phyloP scores from a whole-genome alignment of 2,113 vertebrate genomes.

The Speoplatyrhinus poulsoni region DNA sequence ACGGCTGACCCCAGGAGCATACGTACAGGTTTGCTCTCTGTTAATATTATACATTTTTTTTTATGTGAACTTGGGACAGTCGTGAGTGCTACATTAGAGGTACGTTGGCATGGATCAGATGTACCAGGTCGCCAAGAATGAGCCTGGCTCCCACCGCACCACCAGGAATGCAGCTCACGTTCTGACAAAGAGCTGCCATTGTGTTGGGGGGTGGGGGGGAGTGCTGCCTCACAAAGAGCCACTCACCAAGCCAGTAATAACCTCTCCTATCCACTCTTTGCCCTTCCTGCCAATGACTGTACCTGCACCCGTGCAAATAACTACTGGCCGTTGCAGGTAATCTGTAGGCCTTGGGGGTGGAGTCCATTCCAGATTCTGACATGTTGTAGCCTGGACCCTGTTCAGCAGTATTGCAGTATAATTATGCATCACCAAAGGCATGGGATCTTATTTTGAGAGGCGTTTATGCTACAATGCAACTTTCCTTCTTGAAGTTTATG shows the following conservation, averaged over 20 bases:
- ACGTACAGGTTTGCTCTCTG: too few relatives aligned
- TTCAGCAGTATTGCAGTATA: too few relatives aligned
- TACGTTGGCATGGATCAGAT: neutral
- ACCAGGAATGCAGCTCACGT: constrained; percentile 54
- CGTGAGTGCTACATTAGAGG: too few relatives aligned
- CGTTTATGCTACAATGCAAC: constrained; percentile 19
- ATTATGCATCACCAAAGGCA: too few relatives aligned
- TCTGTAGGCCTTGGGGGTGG: neutral
- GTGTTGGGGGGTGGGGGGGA: constrained; percentile 67
- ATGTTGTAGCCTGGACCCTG: too few relatives aligned
- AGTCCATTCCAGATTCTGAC: too few relatives aligned
- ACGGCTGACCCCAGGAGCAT: too few relatives aligned
- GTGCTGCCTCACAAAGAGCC: constrained; percentile 70
- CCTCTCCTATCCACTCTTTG: constrained; percentile 34
- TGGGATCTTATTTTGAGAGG: too few relatives aligned
- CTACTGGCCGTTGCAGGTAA: neutral
- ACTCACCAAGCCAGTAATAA: constrained; percentile 57
- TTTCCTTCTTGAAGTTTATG: constrained; percentile 20
- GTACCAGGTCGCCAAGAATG: constrained; percentile 23
- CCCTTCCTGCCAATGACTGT: constrained; percentile 42
- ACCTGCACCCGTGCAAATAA: constrained; percentile 6
- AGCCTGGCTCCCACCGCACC: constrained; percentile 18
- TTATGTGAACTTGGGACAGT: too few relatives aligned
- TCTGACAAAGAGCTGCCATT: constrained; percentile 64
- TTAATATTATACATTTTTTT: too few relatives aligned